Base-by-base conservation (phyloP, 1,140 invertebrate genomes). In the Chironomus tepperi region DNA sequence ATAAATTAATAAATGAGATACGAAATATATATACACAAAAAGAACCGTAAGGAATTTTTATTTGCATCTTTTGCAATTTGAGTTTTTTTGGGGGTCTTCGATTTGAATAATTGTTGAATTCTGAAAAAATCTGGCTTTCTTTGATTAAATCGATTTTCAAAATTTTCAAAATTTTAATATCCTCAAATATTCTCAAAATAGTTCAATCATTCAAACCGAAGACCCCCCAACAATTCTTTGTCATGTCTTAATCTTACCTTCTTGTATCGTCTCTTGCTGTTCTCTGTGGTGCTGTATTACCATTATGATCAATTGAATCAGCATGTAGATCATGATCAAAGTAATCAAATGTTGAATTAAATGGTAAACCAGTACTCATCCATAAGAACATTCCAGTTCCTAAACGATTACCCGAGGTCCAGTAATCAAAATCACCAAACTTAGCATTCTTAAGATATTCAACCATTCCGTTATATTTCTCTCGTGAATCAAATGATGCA, bases 301-400 rank as follows among this genome's bases (percentile, higher is more conserved):
- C 87, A 77, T 86, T 88, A 65, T 83, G 83, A 76, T 84, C 75
- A 81, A 87, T 79, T 81, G 84, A 79, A 86, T 86, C 74, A 83
- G 86, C 79, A 83, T 86, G 80, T 82, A 86, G 79, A 81, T 85
- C 76, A 83, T 84, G 79, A 76, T 85, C 83, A 87, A 93, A 91
- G 80, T 91, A 91, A 82, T 92, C 90, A 83, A 94, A 94, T 9
- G 92, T 93, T 6, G 90, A 88, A 82, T 95, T 95, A 84, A 94
- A 93, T 43, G 92, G 92, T 73, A 93, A 81, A 8, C 93, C 93
- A 43, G 91, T 92, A 79, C 91, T 93, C 92, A 94, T 93, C 92
- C 93, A 95, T 47, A 94, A 83, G 83, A 92, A 91, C 90, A 93
- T 93, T 79, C 92, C 89, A 7, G 92, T 93, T 57, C 93, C 93